Evolutionary conservation across 1,140 invertebrate genomes (phyloP), one percentile per base, ranked within the genome.

Genomic region (Papilio helenus): DNA sequence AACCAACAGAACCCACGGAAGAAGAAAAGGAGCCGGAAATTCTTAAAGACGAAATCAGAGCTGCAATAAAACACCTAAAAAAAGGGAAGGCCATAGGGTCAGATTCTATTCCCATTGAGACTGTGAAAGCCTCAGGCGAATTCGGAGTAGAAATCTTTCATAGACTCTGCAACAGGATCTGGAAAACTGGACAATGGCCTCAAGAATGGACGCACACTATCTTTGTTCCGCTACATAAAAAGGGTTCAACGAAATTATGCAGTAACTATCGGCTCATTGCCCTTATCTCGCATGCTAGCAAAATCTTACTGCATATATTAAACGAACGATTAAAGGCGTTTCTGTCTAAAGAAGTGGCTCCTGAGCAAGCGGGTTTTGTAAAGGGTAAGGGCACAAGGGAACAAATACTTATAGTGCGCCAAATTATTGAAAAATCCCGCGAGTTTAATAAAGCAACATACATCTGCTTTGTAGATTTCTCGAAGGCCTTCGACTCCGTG

Each of bases 401-500:
- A 39, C 79, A 79, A 46, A 79, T 79, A n/a, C 34, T 73, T 14
- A 79, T 34, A 61, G 79, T 79, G 16, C 79, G 79, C 7, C 77
- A 74, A 16, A 79, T 74, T 18, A 44, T 73, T n/a, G 34, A 79
- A 55, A 79, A 79, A 44, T 34, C 73, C 12, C 49, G 82, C 3
- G 82, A 83, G 18, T 83, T 76, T 34, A 82, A 82, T 71, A 80
- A 81, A 44, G 58, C 80, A 16, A 46, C 76, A 7, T 83, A 83
- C 16, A 83, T 80, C n/a, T 81, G 72, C 80, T 81, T 83, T 81
- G 79, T 83, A 61, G 80, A 84, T 26, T 83, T 83, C 49, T 73
- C 82, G 8, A 85, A 85, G 49, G 79, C 84, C 12, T 85, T 83
- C n/a, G 84, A 85, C 58, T 85, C 82, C 8, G 84, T 85, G 5